Evolutionary conservation across 2,797 vertebrate species (phyloP).

Genomic region (Mus caroli): DNA sequence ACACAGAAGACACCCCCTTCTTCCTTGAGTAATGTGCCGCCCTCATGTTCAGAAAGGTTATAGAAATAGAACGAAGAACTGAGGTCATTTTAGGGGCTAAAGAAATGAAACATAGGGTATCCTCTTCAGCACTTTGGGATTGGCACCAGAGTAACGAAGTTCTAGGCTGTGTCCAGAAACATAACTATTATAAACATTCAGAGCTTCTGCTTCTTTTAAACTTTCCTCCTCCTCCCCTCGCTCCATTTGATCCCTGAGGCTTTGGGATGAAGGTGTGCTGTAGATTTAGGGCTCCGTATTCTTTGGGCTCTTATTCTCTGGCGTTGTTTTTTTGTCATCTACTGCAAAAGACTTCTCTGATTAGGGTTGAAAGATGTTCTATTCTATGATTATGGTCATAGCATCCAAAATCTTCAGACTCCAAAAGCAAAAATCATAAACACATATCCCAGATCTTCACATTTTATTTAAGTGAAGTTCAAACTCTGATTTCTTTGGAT

Average conservation of each 20-base stretch:
- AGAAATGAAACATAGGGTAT: background rate
- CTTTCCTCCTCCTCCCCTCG: rapidly evolving
- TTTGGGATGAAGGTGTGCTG: background rate
- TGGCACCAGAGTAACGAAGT: background rate
- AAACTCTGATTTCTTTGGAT: background rate
- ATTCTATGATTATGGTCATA: background rate
- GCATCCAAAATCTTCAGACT: background rate
- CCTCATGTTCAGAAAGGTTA: background rate
- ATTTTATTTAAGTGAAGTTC: conserved; percentile 25
- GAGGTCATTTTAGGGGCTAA: background rate
- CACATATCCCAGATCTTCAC: background rate
- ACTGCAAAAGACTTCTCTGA: background rate
- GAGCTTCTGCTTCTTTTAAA: no score
- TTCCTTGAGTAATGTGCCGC: background rate
- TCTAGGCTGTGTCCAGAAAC: background rate
- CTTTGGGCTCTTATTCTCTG: background rate
- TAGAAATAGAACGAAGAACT: background rate
- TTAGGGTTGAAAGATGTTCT: background rate
- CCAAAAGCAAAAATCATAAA: background rate
- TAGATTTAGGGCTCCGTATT: background rate
- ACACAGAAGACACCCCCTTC: background rate
- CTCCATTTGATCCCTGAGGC: background rate
- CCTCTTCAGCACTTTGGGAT: background rate
- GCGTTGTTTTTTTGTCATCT: background rate
- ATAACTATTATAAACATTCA: background rate